Percentiles rank a stretch among this genome's conserved stretches.
Conservation (phyloP, 1,140 invertebrate species). For the Helicoverpa armigera region DNA sequence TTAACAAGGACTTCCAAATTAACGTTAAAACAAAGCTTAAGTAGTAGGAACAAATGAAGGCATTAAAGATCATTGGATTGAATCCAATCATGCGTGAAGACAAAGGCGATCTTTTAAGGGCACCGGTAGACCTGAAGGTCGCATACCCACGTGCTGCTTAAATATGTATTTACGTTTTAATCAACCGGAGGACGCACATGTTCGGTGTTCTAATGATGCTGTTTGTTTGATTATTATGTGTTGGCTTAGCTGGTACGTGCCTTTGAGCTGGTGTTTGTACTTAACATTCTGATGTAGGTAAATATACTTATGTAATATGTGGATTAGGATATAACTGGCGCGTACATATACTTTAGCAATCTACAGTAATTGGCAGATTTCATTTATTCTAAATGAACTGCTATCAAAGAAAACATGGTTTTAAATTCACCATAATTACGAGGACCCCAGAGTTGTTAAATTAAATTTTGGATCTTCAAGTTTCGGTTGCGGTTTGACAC, state of each 20-base stretch:
- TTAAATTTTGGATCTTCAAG: not conserved
- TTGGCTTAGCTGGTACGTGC: slow-evolving; percentile 32
- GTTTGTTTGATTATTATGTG: slow-evolving; percentile 43
- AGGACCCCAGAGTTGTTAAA: not conserved
- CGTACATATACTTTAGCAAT: not conserved
- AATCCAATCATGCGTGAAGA: slow-evolving; percentile 34
- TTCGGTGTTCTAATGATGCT: slow-evolving; percentile 43
- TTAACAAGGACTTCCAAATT: not conserved
- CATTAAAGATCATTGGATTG: slow-evolving; percentile 19
- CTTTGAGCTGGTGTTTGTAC: slow-evolving; percentile 7
- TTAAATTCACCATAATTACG: too few species aligned
- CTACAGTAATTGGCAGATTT: not conserved
- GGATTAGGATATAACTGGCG: not conserved
- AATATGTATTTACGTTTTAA: slow-evolving; percentile 50
- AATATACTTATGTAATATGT: slow-evolving; percentile 14
- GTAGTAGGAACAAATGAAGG: not conserved
- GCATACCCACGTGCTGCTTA: slow-evolving; percentile 44
- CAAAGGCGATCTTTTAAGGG: slow-evolving; percentile 38
- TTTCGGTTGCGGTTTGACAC: slow-evolving; percentile 17
- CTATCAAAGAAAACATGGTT: too few species aligned
- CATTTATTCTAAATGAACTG: too few species aligned
- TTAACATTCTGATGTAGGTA: slow-evolving; percentile 13
- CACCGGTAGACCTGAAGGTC: slow-evolving; percentile 45
- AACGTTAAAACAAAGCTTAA: not conserved
- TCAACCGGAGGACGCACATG: slow-evolving; percentile 36